Evolutionary conservation across 2,113 vertebrate species (phyloP).

Genomic region (Onychostruthus taczanowskii): DNA sequence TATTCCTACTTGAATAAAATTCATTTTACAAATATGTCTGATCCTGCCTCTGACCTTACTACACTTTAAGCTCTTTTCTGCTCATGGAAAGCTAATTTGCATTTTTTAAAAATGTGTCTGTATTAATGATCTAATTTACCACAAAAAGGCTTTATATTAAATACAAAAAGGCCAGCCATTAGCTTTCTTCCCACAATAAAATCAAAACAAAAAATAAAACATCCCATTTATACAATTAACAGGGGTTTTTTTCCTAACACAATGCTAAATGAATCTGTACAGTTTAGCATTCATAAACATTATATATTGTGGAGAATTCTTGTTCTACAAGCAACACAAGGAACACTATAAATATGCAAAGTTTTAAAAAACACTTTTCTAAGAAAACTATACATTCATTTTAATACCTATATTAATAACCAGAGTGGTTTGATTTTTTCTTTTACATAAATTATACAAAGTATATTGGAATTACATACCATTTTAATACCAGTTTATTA

Average conservation of each 20-base stretch:
- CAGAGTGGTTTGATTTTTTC: constrained; percentile 64
- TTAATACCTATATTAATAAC: constrained; percentile 63
- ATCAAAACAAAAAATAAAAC: constrained; percentile 53
- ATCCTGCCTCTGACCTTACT: constrained; percentile 47
- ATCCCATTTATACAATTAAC: constrained; percentile 49
- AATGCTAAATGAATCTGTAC: constrained; percentile 41
- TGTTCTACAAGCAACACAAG: constrained; percentile 51
- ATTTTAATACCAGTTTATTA: constrained; percentile 78
- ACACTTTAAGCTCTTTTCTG: constrained; percentile 51
- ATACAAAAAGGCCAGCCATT: constrained; percentile 60
- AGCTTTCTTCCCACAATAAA: constrained; percentile 44
- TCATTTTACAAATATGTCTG: constrained; percentile 63
- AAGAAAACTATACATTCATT: constrained; percentile 59
- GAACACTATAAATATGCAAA: constrained; percentile 60
- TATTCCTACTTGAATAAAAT: constrained; percentile 56
- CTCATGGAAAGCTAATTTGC: constrained; percentile 54
- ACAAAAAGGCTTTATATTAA: constrained; percentile 63
- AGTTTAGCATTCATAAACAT: constrained; percentile 28
- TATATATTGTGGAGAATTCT: constrained; percentile 26
- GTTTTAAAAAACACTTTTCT: constrained; percentile 64
- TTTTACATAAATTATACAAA: constrained; percentile 76
- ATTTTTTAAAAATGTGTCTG: constrained; percentile 52
- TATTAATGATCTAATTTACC: constrained; percentile 48
- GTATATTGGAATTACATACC: constrained; percentile 57
- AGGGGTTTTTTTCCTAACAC: background rate